Base-by-base conservation (phyloP, 2,888 invertebrate species). In the Lepeophtheirus nordmannii region DNA sequence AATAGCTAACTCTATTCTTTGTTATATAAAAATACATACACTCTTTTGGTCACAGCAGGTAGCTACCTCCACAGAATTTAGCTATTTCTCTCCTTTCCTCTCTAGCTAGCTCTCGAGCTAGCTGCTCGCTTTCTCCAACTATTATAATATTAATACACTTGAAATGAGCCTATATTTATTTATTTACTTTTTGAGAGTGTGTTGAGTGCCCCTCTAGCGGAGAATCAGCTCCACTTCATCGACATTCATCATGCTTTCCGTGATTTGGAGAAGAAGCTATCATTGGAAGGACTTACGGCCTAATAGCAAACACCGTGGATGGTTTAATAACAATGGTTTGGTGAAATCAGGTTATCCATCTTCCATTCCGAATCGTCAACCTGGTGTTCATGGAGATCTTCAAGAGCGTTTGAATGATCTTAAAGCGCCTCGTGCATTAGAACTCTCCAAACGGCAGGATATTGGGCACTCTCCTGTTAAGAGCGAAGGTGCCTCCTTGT, bases 301-400 rank as follows among this genome's bases (percentile, higher is more conserved):
- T 17, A 14, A 46, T 46, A 3, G 5, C n/a, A 46, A 17, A 8
- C 53, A 46, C 5, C 53, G 53, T 20, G 60, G 37, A 17, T 60
- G 60, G 60, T 60, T 30, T 30, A 38, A 38, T 14, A 14, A 30
- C 23, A 60, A 60, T 14, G 60, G 60, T 20, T 30, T 38, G 22
- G 22, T 12, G 1, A 17, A 38, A 37, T 17, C 30, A 10, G 60
- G 60, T 10, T 60, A 60, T 60, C 60, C 60, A 17, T 17, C 17
- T 37, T 37, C 60, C 37, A 60, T 17, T 17, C 60, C 23, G 3
- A 30, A 37, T 22, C 53, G 63, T 1, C 20, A 23, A n/a, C 46
- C 38, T 22, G 63, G 63, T 22, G 53, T 63, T n/a, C 46, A 63
- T 37, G 11, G 41, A 23, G 53, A 53, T n/a, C 56, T 63, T 10